Evolutionary conservation across 2,888 invertebrate genomes (phyloP).

Genomic region (Platypus cylindrus): DNA sequence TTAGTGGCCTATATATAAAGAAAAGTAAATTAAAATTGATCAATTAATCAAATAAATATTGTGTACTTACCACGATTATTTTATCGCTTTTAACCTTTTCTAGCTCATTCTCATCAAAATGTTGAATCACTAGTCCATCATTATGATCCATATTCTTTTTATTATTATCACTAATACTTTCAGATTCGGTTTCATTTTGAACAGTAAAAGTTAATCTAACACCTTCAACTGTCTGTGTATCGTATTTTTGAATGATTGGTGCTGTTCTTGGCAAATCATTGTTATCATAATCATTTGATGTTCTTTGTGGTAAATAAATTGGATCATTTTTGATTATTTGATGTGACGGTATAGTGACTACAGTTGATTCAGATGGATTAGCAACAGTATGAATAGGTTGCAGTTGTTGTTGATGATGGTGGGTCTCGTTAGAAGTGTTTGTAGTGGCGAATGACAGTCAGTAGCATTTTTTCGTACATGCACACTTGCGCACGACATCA

Average conservation of each 20-base stretch:
- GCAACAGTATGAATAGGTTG: not conserved
- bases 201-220: conserved; percentile 30
- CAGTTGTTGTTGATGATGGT: conserved; percentile 7
- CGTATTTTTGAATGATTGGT: conserved; percentile 11
- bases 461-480: conserved; percentile 86
- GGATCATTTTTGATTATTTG: conserved; percentile 10
- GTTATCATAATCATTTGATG: conserved; percentile 9
- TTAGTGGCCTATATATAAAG: no score
- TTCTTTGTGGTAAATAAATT: conserved; percentile 10
- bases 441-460: conserved; percentile 53
- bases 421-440: conserved; percentile 33
- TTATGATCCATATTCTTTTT: no score
- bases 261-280: conserved; percentile 14
- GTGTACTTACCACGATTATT: conserved; percentile 14
- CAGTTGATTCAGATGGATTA: not conserved
- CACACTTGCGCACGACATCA: conserved; percentile 93
- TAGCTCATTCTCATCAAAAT: conserved; percentile 23
- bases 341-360: no score
- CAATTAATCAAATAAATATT: not conserved
- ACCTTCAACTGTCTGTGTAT: conserved; percentile 10
- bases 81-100: conserved; percentile 16
- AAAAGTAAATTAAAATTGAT: no score
- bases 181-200: conserved; percentile 24
- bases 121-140: conserved; percentile 31
- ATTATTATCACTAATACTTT: conserved; percentile 1